A percentile compares a stretch with the other conserved stretches of the same genome.
Evolutionary conservation across 2,797 vertebrate species (phyloP).

Genomic region (Garrulus glandarius): DNA sequence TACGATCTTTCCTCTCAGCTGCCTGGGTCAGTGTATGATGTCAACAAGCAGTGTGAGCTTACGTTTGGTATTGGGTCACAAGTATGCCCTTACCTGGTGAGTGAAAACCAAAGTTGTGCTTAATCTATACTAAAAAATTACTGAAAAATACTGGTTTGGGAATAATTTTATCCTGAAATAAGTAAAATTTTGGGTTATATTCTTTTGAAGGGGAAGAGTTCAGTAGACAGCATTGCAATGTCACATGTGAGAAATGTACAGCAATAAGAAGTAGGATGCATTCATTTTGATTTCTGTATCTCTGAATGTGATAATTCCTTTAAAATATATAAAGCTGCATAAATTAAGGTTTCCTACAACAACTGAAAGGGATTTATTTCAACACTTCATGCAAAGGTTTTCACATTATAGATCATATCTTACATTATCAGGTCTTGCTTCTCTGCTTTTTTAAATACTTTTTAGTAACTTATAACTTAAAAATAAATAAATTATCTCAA

Average conservation of each 20-base stretch:
- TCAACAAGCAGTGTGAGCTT: slow-evolving; percentile 93
- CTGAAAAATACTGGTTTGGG: not conserved
- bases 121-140: not conserved
- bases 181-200: not conserved
- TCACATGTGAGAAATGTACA: not conserved
- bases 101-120: slow-evolving; percentile 4
- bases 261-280: not conserved
- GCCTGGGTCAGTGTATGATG: slow-evolving; percentile 90
- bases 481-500: not conserved
- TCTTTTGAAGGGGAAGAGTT: not conserved
- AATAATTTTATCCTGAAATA: not conserved
- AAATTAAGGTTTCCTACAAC: not conserved
- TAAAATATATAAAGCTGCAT: not conserved
- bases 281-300: not conserved
- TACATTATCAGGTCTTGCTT: not conserved
- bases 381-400: not conserved
- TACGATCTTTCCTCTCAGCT: slow-evolving; percentile 87
- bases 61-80: slow-evolving; percentile 95
- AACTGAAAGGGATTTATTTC: not conserved
- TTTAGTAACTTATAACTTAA: not conserved
- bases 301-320: not conserved
- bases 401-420: not conserved
- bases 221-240: not conserved
- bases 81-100: slow-evolving; percentile 94
- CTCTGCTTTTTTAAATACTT: not conserved